A percentile compares a stretch with the other conserved stretches of the same genome.
phyloP scores from a whole-genome alignment of 2,113 vertebrate genomes.

The Podarcis raffonei region DNA sequence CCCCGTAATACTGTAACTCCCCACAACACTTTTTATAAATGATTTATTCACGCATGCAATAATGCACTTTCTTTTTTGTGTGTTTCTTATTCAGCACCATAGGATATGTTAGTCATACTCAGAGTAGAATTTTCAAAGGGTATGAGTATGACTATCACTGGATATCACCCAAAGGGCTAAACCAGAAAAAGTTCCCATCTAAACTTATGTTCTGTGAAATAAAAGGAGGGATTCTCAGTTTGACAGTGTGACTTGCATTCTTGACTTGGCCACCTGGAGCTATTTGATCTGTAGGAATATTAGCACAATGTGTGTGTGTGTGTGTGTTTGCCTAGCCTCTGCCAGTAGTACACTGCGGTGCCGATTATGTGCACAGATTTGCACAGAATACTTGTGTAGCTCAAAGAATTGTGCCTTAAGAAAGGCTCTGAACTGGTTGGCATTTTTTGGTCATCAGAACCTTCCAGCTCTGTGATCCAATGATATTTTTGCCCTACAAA shows the following conservation, averaged over 20 bases:
- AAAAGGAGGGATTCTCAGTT: background rate
- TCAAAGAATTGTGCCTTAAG: background rate
- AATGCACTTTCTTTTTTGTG: background rate
- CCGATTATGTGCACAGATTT: background rate
- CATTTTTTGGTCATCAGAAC: background rate
- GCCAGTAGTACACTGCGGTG: too few species aligned
- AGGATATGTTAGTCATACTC: too few species aligned
- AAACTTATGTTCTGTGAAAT: too few species aligned
- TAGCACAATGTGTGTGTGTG: too few species aligned
- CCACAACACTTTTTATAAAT: background rate
- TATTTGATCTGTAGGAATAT: background rate
- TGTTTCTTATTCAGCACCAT: background rate
- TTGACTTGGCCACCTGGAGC: background rate
- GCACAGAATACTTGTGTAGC: background rate
- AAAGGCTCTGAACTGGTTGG: too few species aligned
- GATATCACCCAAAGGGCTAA: background rate
- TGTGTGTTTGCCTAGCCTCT: background rate
- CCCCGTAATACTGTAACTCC: background rate
- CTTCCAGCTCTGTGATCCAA: background rate
- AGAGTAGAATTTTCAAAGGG: too few species aligned
- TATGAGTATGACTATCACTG: too few species aligned
- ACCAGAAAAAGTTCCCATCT: background rate
- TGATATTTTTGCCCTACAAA: constrained; percentile 1
- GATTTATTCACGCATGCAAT: background rate
- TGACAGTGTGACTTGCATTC: background rate